These are phyloP conservation scores for Clusia tigrina DNA, from an alignment of 2,888 invertebrate species.

Conservation along the genomic window DNA sequence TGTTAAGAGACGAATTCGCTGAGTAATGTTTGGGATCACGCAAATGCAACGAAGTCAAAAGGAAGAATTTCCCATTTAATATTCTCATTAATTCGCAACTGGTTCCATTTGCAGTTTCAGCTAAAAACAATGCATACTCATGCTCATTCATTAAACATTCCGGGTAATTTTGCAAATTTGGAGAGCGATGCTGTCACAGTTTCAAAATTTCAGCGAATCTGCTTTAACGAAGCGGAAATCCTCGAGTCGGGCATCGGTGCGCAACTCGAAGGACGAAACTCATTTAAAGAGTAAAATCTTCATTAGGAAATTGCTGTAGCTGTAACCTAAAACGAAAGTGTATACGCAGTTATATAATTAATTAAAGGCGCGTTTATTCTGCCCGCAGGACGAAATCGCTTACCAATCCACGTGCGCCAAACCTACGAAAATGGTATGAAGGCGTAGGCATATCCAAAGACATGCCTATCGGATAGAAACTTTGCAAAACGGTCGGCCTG, in stretches of 20 bases:
- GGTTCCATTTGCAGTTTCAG: background rate
- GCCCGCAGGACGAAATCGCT: conserved; percentile 21
- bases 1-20: too few relatives aligned
- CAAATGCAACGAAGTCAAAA: too few relatives aligned
- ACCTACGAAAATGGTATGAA: conserved; percentile 61
- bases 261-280: conserved; percentile 50
- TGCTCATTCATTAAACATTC: background rate
- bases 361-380: background rate
- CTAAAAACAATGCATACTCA: background rate
- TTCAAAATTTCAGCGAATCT: conserved; percentile 58
- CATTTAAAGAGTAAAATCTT: conserved; percentile 58
- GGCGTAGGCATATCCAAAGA: conserved; percentile 53
- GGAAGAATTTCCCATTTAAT: too few relatives aligned
- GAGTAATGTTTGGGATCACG: too few relatives aligned
- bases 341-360: background rate
- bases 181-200: conserved; percentile 49
- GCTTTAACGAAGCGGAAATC: conserved; percentile 56
- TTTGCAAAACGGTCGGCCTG: conserved; percentile 59
- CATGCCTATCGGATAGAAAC: conserved; percentile 12
- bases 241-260: conserved; percentile 48
- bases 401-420: conserved; percentile 58
- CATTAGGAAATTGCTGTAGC: conserved; percentile 57
- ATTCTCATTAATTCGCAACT: too few relatives aligned
- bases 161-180: conserved; percentile 33
- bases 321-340: conserved; percentile 47